Base-by-base conservation (phyloP, 2,113 vertebrate genomes). In the Xiphophorus hellerii region DNA sequence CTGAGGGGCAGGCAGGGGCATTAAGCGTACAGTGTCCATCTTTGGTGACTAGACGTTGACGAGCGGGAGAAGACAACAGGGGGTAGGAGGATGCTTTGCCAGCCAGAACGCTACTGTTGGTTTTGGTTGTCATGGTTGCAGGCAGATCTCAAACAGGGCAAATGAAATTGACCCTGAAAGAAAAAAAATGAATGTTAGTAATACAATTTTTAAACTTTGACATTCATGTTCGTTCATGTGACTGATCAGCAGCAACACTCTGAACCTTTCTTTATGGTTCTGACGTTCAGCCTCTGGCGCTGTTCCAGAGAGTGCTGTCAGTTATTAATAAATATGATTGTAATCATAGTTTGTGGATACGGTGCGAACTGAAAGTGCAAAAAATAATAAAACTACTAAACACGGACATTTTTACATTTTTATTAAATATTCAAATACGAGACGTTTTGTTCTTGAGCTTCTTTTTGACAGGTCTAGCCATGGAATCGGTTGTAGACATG, bases 41-140 rank as follows among this genome's bases (percentile, higher is more conserved):
- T 92, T 99, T 99, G 74, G 96, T 98, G 76, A 99, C 95, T 80
- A 99, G 93, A 63, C 98, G 95, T 80, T 87, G 93, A 71, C 91
- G 79, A 39, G 82, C 37, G 6, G 92, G 91, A 78, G 94, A 92
- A 25, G 92, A 90, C 77, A 98, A 91, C 42, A 97, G 95, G 74
- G 96, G 96, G 74, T 93, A 89, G 5, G 92, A 96, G 1, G 91
- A 95, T 64, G 92, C 90, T 88, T 96, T 97, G 77, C 92, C 95
- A 27, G 95, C 95, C 72, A 87, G 71, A 72, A 89, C 83, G 13
- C 83, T 80, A 69, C 80, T 89, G 31, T 77, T 87, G 66, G 92
- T 85, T 76, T 90, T 94, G 83, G 89, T 89, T 51, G 92, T 91
- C 93, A 93, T 94, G 64, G 77, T 84, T 73, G 58, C 15, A 66